Conservation (phyloP, 2,113 vertebrate species). For the Phodopus roborovskii region DNA sequence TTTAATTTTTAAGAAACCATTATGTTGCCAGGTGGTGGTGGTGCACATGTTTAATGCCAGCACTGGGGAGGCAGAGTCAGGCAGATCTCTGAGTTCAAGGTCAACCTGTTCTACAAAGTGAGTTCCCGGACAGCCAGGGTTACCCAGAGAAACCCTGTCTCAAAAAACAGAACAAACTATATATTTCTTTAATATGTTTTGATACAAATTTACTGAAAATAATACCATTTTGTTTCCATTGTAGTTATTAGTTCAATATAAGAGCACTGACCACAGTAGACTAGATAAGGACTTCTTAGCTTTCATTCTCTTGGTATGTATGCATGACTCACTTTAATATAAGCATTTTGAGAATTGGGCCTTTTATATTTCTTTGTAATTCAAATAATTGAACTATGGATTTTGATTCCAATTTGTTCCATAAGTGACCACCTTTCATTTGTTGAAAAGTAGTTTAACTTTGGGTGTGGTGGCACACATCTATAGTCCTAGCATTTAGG, state of each 20-base stretch:
- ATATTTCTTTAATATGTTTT: background rate
- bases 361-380: conserved; percentile 42
- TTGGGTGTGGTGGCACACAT: background rate
- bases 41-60: too few relatives aligned
- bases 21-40: background rate
- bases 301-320: background rate
- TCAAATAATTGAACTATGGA: conserved; percentile 28
- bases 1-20: background rate
- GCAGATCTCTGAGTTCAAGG: too few relatives aligned
- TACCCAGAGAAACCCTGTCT: too few relatives aligned
- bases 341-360: conserved; percentile 38
- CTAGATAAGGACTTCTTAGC: background rate
- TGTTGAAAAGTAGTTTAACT: background rate
- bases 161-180: background rate
- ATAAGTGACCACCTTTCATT: conserved; percentile 23
- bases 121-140: too few relatives aligned
- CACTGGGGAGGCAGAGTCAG: background rate
- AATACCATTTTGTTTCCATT: background rate
- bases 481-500: background rate
- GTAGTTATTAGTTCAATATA: background rate
- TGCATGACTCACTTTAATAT: conserved; percentile 14
- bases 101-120: too few relatives aligned
- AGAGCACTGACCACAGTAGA: background rate
- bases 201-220: background rate
- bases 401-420: conserved; percentile 1